Evolutionary conservation across 1,140 invertebrate genomes (phyloP), one percentile per base, ranked within the genome.

Genomic region (Sarcophaga bullata): DNA sequence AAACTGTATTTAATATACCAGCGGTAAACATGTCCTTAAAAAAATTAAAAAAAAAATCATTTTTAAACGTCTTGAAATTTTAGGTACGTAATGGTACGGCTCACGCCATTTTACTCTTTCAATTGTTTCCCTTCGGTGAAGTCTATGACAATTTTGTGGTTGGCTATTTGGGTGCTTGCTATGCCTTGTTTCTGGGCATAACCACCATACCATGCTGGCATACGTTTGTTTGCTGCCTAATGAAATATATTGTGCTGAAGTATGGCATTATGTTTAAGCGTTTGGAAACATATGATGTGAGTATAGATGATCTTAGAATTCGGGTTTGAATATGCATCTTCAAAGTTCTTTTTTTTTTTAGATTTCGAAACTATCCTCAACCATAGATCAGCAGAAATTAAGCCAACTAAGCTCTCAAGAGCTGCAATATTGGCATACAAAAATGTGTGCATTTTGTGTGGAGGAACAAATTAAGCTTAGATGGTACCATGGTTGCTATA

Each of bases 151-250:
- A 87, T 19, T 85, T 88, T 80, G 13, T 86, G n/a, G 48, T 88
- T 8, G 86, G 87, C 0, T 87, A 86, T 82, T 50, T 88, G 73
- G 86, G 87, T 3, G 82, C 87, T 0, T 86, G 85, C 81, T 87
- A 86, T 82, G 86, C 86, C 0, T 73, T 88, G 0, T 80, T 76
- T 0, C 37, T 88, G 81, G 87, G 87, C 3, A 84, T 87, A 8
- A 87, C 84, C n/a, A 85, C 84, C 6, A 86, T 88, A n/a, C 87
- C 87, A 0, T n/a, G 87, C 76, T 88, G 87, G 87, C 87, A 88
- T 37, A 88, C 87, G 72, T 88, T 88, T 47, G 86, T 88, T 82
- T 85, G 85, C 2, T 87, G 86, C 81, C 84, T 88, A 17, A 87
- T 88, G 86, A 86, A 87, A 73, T 88, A 84, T 73, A 84, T 86